Percentiles rank a stretch among this genome's conserved stretches.
phyloP scores from a whole-genome alignment of 2,113 vertebrate species.

The Ammodytes marinus region DNA sequence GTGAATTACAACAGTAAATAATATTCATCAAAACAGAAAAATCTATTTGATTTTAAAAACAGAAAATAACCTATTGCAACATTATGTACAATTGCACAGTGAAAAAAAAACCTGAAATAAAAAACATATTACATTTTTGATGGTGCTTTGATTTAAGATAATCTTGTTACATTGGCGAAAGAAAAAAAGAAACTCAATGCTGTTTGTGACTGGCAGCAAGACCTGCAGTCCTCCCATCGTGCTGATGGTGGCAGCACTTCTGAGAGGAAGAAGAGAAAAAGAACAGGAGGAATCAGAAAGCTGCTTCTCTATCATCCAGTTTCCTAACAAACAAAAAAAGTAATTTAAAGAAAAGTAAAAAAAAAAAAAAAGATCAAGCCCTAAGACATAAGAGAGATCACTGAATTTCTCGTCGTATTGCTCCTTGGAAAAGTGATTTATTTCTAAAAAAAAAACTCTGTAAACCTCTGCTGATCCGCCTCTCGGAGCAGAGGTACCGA shows the following conservation, averaged over 20 bases:
- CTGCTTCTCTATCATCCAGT: slow-evolving; percentile 29
- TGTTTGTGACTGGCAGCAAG: slow-evolving; percentile 84
- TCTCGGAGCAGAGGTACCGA: slow-evolving; percentile 65
- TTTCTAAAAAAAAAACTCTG: slow-evolving; percentile 70
- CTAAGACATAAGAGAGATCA: slow-evolving; percentile 51
- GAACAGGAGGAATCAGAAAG: slow-evolving; percentile 21
- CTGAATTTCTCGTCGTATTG: slow-evolving; percentile 71
- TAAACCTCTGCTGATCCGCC: slow-evolving; percentile 66
- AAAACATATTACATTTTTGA: slow-evolving; percentile 81
- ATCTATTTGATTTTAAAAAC: slow-evolving; percentile 75
- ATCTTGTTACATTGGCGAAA: slow-evolving; percentile 88
- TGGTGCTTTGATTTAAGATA: slow-evolving; percentile 73
- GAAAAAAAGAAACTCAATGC: slow-evolving; percentile 82
- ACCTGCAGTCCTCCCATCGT: slow-evolving; percentile 84
- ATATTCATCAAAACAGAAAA: slow-evolving; percentile 85
- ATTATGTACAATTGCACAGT: slow-evolving; percentile 88
- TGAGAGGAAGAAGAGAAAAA: slow-evolving; percentile 36
- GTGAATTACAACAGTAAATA: slow-evolving; percentile 92
- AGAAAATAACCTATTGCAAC: slow-evolving; percentile 86
- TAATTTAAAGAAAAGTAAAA: not conserved
- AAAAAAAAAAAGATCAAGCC: slow-evolving; percentile 56
- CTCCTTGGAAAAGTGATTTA: slow-evolving; percentile 80
- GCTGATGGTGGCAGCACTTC: slow-evolving; percentile 82
- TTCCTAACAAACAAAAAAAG: slow-evolving; percentile 63
- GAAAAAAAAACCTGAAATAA: slow-evolving; percentile 86